Evolutionary conservation across 2,797 vertebrate genomes (phyloP), one percentile per base, ranked within the genome.

Genomic region (Phalanger gymnotis): DNA sequence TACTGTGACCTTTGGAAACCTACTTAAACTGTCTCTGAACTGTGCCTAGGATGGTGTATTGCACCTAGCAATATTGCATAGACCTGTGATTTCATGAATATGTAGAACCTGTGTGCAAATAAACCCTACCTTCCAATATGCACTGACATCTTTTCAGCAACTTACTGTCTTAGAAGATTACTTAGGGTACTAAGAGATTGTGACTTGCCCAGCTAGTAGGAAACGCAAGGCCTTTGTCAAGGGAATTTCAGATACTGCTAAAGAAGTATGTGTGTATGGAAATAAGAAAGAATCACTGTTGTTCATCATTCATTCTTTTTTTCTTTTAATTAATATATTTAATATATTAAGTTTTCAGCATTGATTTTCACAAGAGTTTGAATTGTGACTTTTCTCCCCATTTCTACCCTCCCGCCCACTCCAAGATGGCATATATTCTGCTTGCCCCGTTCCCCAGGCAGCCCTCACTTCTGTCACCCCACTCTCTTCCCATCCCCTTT

Each of bases 1-100:
- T 55, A 93, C n/a, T 93, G 28, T 93, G n/a, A 93, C 19, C 12
- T 56, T 66, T n/a, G 28, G 61, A 93, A 94, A 56, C 5, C 34
- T 94, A 25, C 55, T 90, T 53, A 66, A 13, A 0, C 13, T 58
- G 9, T 47, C 40, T 81, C 73, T 81, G 73, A 81, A 47, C 9
- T 27, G 9, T 47, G 73, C 40, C 73, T 81, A 27, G 6, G n/a
- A 81, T 81, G 19, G 66, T 40, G 0, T 40, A 25, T 40, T 81
- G n/a, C 19, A 81, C 66, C 19, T 25, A 40, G n/a, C 5, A 47
- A 47, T 40, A 47, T 19, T 81, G 19, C 19, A 19, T 40, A 25
- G 34, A 31, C 12, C 4, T 61, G 31, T 61, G n/a, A 73, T 61
- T 34, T 34, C 31, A 73, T 73, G 40, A 73, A 0, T 22, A 40